These are phyloP conservation scores for Phasia obesa DNA, from an alignment of 2,888 invertebrate genomes.

Conservation along the genomic window DNA sequence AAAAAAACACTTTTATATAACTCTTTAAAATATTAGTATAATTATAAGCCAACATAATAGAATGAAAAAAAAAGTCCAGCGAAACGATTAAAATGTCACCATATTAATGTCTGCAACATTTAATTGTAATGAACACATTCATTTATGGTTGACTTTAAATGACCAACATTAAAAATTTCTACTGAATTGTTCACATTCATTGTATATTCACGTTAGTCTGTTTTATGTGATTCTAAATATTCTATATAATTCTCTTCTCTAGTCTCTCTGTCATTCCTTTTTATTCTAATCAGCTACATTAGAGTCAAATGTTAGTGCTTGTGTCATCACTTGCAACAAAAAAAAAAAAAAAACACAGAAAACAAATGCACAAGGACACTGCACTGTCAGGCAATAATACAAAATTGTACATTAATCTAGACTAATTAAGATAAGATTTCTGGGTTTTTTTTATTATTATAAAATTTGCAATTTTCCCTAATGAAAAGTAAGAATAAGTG, in stretches of 20 bases:
- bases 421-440: not conserved
- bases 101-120: slow-evolving; percentile 67
- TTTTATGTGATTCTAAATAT: slow-evolving; percentile 1
- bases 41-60: slow-evolving; percentile 51
- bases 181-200: slow-evolving; percentile 56
- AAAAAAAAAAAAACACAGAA: not conserved
- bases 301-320: slow-evolving; percentile 11
- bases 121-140: slow-evolving; percentile 70
- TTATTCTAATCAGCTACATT: slow-evolving; percentile 50
- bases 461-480: not conserved
- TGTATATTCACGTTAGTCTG: not conserved
- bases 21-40: slow-evolving; percentile 56
- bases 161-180: slow-evolving; percentile 65
- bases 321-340: slow-evolving; percentile 9
- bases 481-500: not conserved
- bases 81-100: slow-evolving; percentile 63
- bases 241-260: slow-evolving; percentile 22
- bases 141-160: slow-evolving; percentile 69
- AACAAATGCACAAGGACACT: slow-evolving; percentile 19
- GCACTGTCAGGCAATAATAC: slow-evolving; percentile 5
- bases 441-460: not conserved
- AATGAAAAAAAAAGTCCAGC: slow-evolving; percentile 21
- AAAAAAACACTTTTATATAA: slow-evolving; percentile 36
- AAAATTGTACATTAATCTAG: not conserved
- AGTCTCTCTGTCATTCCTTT: slow-evolving; percentile 51